Percentiles rank a stretch among this genome's conserved stretches.
These are phyloP conservation scores for Oxyura jamaicensis DNA, from an alignment of 2,113 vertebrate genomes.

Conservation along the genomic window DNA sequence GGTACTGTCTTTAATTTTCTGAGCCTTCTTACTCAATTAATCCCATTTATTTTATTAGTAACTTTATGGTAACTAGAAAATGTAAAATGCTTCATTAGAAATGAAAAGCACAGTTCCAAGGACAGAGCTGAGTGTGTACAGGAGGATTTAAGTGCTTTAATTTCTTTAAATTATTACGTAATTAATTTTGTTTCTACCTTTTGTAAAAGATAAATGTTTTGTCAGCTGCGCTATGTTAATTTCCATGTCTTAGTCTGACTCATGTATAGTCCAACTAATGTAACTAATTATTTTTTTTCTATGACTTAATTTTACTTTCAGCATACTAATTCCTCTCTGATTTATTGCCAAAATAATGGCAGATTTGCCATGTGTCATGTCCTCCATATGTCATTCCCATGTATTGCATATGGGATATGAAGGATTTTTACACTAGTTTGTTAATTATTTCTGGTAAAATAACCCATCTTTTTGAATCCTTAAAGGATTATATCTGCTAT, in stretches of 20 bases:
- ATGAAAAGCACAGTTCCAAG: neutral
- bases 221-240: neutral
- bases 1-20: neutral
- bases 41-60: neutral
- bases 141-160: neutral
- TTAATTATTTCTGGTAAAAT: slow-evolving; percentile 49
- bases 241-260: neutral
- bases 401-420: slow-evolving; percentile 7
- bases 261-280: neutral
- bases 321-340: slow-evolving; percentile 9
- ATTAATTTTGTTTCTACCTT: slow-evolving; percentile 4
- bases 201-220: slow-evolving; percentile 12
- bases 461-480: neutral
- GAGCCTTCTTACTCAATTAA: neutral
- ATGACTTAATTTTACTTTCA: slow-evolving; percentile 2
- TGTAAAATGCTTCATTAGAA: neutral
- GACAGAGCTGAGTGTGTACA: neutral
- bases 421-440: slow-evolving; percentile 39
- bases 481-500: neutral
- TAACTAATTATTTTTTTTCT: neutral
- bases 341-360: slow-evolving; percentile 45
- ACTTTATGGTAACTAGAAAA: neutral
- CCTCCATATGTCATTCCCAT: neutral
- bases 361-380: neutral
- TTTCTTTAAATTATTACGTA: neutral